Evolutionary conservation across 2,113 vertebrate species (phyloP), one percentile per base, ranked within the genome.

Genomic region (Mola mola): DNA sequence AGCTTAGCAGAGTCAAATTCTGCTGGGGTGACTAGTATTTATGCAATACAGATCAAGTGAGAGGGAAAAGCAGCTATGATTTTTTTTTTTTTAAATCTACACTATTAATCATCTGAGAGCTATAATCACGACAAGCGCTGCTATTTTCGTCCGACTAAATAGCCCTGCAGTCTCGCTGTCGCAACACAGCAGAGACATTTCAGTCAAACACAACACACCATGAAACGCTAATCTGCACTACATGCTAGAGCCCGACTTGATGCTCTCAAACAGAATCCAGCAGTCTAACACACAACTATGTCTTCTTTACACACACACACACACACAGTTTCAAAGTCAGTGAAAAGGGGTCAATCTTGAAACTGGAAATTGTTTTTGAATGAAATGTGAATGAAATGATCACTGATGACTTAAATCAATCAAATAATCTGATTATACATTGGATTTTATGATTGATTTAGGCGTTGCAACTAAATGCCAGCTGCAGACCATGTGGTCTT

Each of bases 81-180:
- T 79, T 77, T 77, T 40, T 49, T 49, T 79, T 77, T 77, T 40
- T 49, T 29, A 34, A 75, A 68, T 66, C 47, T 15, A 31, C 44
- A 31, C 60, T 17, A 42, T 75, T 56, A 76, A 75, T 79, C 58
- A 78, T 71, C 33, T 46, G 46, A 53, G 64, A 50, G 49, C 60
- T 48, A 36, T 76, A 65, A 82, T 72, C 62, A 57, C 31, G 24
- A 28, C 46, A 52, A 56, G 46, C 67, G 21, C 19, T 41, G 78
- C 72, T 81, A 74, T 82, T 83, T 73, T 58, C 76, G 72, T 63
- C 72, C 43, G n/a, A 52, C 41, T 26, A 53, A 29, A 33, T 29
- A 25, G 70, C 62, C 55, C 59, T 20, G 50, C 48, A 28, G 42
- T 55, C 44, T 61, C 29, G 62, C 46, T 60, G 2, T 15, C 20